A percentile compares a stretch with the other conserved stretches of the same genome.
Conservation (phyloP, 2,113 vertebrate genomes). For the Cavia aperea region DNA sequence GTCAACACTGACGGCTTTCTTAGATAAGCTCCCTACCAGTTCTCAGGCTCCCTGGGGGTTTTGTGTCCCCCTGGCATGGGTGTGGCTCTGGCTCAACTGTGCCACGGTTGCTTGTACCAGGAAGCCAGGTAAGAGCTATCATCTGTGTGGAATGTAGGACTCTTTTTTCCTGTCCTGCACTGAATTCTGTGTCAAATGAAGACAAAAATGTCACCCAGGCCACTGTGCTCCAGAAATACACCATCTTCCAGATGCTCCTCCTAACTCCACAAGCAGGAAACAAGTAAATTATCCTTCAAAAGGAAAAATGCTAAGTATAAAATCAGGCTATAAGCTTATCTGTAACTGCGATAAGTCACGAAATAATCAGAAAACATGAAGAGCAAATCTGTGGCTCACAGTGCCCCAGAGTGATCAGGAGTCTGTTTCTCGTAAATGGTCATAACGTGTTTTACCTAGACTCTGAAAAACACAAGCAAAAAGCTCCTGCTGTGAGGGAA, state of each 20-base stretch:
- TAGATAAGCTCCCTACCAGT: conserved; percentile 36
- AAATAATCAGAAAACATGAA: background rate
- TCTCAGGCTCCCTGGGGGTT: background rate
- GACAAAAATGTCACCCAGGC: background rate
- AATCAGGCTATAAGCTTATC: too few relatives aligned
- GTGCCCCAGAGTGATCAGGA: background rate
- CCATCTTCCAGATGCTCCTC: background rate
- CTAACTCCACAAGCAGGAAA: background rate
- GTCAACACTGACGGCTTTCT: conserved; percentile 71
- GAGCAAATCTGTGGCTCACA: background rate
- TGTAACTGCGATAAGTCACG: too few relatives aligned
- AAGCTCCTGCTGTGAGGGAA: too few relatives aligned
- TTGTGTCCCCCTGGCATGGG: background rate
- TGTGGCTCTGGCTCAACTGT: conserved; percentile 44
- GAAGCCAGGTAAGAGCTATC: background rate
- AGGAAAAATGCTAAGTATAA: background rate
- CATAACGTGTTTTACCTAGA: background rate
- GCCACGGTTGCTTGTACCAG: background rate
- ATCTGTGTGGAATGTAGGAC: background rate
- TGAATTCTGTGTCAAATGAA: background rate
- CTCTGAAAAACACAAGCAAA: background rate
- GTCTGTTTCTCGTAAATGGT: background rate
- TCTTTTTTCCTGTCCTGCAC: background rate
- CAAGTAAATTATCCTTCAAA: background rate
- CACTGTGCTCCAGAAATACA: background rate